phyloP scores from a whole-genome alignment of 2,888 invertebrate genomes.

The Helobdella robusta region DNA sequence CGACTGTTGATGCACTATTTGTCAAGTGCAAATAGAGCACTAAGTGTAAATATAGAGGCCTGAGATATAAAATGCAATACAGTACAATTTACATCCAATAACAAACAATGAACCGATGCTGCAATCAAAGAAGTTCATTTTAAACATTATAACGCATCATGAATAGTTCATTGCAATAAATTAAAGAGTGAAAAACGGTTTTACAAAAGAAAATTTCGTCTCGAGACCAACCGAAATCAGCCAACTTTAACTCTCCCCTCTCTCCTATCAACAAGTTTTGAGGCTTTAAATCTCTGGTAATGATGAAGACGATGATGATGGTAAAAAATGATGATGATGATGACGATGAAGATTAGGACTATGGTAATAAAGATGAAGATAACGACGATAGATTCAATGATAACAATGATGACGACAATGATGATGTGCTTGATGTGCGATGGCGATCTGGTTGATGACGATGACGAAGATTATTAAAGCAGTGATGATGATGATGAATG shows the following conservation, averaged over 20 bases:
- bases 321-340: slow-evolving; percentile 28
- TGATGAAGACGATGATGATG: slow-evolving; percentile 36
- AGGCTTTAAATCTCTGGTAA: slow-evolving; percentile 80
- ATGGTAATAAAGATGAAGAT: neutral
- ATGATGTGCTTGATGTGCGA: neutral
- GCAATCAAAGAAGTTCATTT: no score
- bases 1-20: no score
- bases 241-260: slow-evolving; percentile 89
- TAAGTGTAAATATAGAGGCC: no score
- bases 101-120: no score
- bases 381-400: neutral
- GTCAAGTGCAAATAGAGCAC: no score
- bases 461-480: neutral
- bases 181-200: no score
- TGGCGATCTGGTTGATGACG: neutral
- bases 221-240: slow-evolving; percentile 74
- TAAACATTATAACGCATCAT: no score
- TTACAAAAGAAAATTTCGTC: no score
- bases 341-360: neutral
- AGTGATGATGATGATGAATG: neutral
- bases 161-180: no score
- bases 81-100: no score
- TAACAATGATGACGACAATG: slow-evolving; percentile 1
- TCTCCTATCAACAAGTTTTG: slow-evolving; percentile 95
- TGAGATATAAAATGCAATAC: no score